Conservation (phyloP, 2,797 vertebrate genomes). For the Natrix natrix region DNA sequence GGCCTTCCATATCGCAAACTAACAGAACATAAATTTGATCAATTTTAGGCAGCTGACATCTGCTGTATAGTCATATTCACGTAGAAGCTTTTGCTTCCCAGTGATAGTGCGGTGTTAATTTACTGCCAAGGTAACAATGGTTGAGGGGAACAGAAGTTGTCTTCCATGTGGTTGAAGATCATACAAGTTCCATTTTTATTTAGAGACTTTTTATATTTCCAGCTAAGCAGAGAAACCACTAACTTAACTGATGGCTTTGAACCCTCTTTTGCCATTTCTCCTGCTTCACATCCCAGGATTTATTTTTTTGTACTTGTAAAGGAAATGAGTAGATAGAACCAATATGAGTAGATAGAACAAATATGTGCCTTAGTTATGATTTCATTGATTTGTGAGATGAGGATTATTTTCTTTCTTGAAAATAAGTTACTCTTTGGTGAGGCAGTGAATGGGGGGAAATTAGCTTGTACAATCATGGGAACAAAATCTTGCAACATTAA, state of each 20-base stretch:
- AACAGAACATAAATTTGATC: constrained; percentile 50
- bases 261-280: constrained; percentile 3
- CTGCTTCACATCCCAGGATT: not conserved
- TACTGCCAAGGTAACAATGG: constrained; percentile 25
- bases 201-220: constrained; percentile 19
- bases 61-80: constrained; percentile 17
- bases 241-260: not conserved
- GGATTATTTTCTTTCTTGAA: not conserved
- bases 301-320: not conserved
- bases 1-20: constrained; percentile 44
- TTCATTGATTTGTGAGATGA: not conserved
- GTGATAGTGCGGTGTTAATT: constrained; percentile 36
- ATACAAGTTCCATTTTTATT: constrained; percentile 23
- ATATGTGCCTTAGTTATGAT: not conserved
- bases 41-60: constrained; percentile 39
- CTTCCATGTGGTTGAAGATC: constrained; percentile 29
- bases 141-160: constrained; percentile 20
- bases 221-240: constrained; percentile 9
- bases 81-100: constrained; percentile 23
- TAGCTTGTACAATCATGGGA: not conserved
- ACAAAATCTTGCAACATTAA: not conserved
- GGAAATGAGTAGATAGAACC: not conserved
- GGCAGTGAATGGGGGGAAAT: not conserved
- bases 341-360: not conserved
- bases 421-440: not conserved